These are phyloP conservation scores for Anarrhichthys ocellatus DNA, from an alignment of 2,113 vertebrate genomes.

Conservation along the genomic window DNA sequence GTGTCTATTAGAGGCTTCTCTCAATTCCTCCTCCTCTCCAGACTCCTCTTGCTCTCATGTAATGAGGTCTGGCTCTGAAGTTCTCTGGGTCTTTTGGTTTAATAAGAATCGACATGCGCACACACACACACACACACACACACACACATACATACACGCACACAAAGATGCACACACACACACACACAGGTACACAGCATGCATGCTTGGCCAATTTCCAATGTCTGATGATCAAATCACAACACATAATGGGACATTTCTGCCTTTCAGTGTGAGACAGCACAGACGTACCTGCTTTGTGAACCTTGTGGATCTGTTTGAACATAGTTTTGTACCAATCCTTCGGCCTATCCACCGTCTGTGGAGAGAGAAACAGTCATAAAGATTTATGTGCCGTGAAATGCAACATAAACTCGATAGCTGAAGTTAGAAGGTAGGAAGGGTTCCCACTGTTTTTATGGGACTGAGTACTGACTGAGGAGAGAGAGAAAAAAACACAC, in stretches of 20 bases:
- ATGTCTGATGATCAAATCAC: neutral
- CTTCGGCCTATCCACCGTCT: slow-evolving; percentile 98
- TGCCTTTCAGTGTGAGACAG: neutral
- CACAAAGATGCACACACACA: slow-evolving; percentile 17
- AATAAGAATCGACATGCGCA: slow-evolving; percentile 38
- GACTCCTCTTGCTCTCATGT: slow-evolving; percentile 44
- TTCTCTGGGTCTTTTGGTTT: slow-evolving; percentile 49
- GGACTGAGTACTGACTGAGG: neutral
- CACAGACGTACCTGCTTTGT: slow-evolving; percentile 89
- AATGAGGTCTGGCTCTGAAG: slow-evolving; percentile 68
- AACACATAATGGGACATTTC: neutral
- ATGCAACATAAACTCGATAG: slow-evolving; percentile 23
- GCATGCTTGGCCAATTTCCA: slow-evolving; percentile 24
- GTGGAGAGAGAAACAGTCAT: slow-evolving; percentile 48
- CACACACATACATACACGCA: slow-evolving; percentile 30
- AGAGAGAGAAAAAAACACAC: neutral
- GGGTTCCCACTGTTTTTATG: slow-evolving; percentile 12
- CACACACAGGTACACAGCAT: neutral
- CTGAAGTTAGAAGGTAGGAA: slow-evolving; percentile 6
- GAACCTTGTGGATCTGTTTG: slow-evolving; percentile 99
- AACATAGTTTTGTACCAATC: slow-evolving; percentile 99
- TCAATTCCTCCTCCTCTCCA: slow-evolving; percentile 48
- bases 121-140: slow-evolving; percentile 1
- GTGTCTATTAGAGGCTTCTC: slow-evolving; percentile 64
- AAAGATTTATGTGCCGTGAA: slow-evolving; percentile 35